These are phyloP conservation scores for Andrena cerasifolii DNA, from an alignment of 1,140 invertebrate species.

Conservation along the genomic window DNA sequence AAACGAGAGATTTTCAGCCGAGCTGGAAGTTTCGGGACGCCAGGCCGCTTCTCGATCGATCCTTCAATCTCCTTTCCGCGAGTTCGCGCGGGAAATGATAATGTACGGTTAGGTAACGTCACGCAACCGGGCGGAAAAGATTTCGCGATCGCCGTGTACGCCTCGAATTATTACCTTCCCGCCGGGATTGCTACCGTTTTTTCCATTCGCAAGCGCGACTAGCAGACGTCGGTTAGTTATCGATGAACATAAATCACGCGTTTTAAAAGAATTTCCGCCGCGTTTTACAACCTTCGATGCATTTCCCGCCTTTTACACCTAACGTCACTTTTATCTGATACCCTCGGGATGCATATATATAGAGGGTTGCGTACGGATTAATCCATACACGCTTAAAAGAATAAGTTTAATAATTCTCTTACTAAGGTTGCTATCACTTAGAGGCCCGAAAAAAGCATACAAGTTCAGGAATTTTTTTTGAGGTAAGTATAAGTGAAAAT, in stretches of 20 bases:
- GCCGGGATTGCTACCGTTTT: slow-evolving; percentile 16
- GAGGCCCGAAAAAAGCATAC: too few relatives aligned
- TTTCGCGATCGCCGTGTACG: not conserved
- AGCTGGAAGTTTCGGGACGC: not conserved
- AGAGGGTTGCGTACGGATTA: not conserved
- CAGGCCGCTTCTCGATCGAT: not conserved
- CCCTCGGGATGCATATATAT: not conserved
- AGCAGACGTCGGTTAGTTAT: not conserved
- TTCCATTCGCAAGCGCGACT: not conserved
- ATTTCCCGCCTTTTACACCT: not conserved
- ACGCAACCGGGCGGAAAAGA: slow-evolving; percentile 10
- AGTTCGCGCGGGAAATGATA: slow-evolving; percentile 7
- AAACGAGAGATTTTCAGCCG: not conserved
- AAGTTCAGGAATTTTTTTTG: too few relatives aligned
- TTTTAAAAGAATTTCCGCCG: not conserved
- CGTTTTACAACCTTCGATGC: not conserved
- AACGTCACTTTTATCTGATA: not conserved
- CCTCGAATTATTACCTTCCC: slow-evolving; percentile 13
- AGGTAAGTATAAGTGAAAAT: too few relatives aligned
- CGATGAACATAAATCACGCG: not conserved
- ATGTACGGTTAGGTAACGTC: slow-evolving; percentile 18
- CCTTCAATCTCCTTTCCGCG: not conserved
- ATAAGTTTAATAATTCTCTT: too few relatives aligned
- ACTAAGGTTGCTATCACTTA: too few relatives aligned
- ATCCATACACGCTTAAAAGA: too few relatives aligned